Evolutionary conservation across 2,113 vertebrate species (phyloP).

Genomic region (Elachura formosa): DNA sequence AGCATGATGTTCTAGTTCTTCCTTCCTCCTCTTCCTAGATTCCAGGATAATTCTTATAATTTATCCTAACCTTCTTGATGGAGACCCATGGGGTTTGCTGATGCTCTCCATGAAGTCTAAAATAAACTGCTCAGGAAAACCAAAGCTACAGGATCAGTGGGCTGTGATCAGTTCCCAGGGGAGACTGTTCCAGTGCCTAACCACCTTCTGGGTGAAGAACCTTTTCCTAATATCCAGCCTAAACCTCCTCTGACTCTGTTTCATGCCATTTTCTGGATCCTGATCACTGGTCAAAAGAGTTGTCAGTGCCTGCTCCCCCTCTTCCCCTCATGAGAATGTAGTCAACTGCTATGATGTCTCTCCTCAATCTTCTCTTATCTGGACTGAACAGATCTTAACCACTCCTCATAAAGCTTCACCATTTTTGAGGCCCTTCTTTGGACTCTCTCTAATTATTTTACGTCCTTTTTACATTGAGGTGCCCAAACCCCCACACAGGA

Average conservation of each 20-base stretch:
- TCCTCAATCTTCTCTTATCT: neutral
- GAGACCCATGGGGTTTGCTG: neutral
- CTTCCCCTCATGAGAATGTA: fast-evolving
- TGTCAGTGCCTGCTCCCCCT: neutral
- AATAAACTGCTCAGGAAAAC: neutral
- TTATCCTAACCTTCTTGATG: neutral
- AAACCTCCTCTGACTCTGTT: neutral
- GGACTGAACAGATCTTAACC: neutral
- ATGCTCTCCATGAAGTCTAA: neutral
- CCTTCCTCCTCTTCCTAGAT: no score
- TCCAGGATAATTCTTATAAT: neutral
- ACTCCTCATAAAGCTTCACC: neutral
- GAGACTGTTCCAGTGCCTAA: neutral
- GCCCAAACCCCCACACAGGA: neutral
- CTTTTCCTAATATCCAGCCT: neutral
- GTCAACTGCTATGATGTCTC: fast-evolving
- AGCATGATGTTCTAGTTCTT: neutral
- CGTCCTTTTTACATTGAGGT: neutral
- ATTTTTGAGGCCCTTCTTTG: neutral
- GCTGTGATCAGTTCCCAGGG: neutral
- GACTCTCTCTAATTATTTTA: neutral
- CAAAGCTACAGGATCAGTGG: neutral
- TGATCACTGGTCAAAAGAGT: neutral
- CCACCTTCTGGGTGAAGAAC: neutral
- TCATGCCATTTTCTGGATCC: neutral